Base-by-base conservation (phyloP, 2,888 invertebrate species). In the Baccha elongata region DNA sequence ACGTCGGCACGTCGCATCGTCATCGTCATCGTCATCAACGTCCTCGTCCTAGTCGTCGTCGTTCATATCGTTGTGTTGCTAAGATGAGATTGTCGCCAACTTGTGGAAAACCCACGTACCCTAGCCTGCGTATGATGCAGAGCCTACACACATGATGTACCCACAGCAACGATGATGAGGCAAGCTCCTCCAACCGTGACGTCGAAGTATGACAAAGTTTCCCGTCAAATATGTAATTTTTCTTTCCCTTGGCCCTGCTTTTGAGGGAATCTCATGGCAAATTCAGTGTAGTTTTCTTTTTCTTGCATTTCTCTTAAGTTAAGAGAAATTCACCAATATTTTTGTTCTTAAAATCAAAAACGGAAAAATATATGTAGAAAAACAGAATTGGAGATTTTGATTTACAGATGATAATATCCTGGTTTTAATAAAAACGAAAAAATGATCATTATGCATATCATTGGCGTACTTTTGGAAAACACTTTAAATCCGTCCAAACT, bases 71-170 rank as follows among this genome's bases (percentile, higher is more conserved):
- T 46, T 46, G 32, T 40, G 23, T 58, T 40, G 10, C n/a, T 32
- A 4, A 32, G 37, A 46, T 62, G 44, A 58, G 58, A 60, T 75
- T 60, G 64, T 69, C 53, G 74, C 68, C 68, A 65, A 67, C 67
- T 48, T 79, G 53, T 73, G 73, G 26, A 67, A 67, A 81, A 72
- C 76, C 76, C 81, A 81, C 81, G 76, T 67, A 37, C 50, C 5
- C 5, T 19, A 35, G 35, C 50, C 50, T 42, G 19, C 23, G 40
- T 64, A 52, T 67, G 23, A n/a, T 58, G 6, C 23, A 23, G 40
- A 42, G 60, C 60, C 58, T 74, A 50, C 55, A 67, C 13, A 17
- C 13, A 42, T 32, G 37, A 26, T 52, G 50, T 68, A 26, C 60
- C 42, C 17, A 60, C n/a, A 44, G 32, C 74, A 53, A 15, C 44